A percentile compares a stretch with the other conserved stretches of the same genome.
Evolutionary conservation across 2,113 vertebrate genomes (phyloP).

Genomic region (Rhagologus leucostigma): DNA sequence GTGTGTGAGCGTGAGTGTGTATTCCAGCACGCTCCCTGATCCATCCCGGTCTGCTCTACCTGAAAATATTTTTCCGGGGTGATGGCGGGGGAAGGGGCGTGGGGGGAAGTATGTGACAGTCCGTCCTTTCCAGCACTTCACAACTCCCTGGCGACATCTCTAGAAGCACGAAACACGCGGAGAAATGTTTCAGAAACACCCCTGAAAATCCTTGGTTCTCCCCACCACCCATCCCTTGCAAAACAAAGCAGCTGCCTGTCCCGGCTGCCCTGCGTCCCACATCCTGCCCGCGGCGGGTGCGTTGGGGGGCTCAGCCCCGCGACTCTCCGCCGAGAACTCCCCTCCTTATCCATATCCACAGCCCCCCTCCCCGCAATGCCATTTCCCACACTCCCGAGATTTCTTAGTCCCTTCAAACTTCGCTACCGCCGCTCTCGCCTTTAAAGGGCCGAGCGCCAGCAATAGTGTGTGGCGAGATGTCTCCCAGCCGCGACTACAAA

Average conservation of each 20-base stretch:
- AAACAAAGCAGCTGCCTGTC: background rate
- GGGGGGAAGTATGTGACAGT: background rate
- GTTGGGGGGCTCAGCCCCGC: background rate
- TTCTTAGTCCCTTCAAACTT: constrained; percentile 15
- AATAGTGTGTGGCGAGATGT: constrained; percentile 27
- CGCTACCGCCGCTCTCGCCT: background rate
- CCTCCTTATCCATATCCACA: background rate
- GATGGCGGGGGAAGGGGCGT: background rate
- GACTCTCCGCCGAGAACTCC: background rate
- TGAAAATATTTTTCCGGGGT: background rate
- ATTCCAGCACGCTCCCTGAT: background rate
- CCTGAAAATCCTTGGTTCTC: background rate
- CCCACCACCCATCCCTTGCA: background rate
- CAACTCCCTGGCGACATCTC: background rate
- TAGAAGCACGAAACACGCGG: background rate
- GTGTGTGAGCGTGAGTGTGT: background rate
- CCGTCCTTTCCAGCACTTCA: background rate
- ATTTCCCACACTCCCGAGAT: constrained; percentile 47
- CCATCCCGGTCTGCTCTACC: background rate
- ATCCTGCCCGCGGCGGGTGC: background rate
- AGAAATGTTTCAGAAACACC: too few species aligned
- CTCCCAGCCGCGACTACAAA: constrained; percentile 64
- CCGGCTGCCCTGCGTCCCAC: background rate
- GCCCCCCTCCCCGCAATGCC: background rate
- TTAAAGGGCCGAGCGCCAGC: constrained; percentile 30